These are phyloP conservation scores for Dendrolimus pini DNA, from an alignment of 2,888 invertebrate genomes.

Conservation along the genomic window DNA sequence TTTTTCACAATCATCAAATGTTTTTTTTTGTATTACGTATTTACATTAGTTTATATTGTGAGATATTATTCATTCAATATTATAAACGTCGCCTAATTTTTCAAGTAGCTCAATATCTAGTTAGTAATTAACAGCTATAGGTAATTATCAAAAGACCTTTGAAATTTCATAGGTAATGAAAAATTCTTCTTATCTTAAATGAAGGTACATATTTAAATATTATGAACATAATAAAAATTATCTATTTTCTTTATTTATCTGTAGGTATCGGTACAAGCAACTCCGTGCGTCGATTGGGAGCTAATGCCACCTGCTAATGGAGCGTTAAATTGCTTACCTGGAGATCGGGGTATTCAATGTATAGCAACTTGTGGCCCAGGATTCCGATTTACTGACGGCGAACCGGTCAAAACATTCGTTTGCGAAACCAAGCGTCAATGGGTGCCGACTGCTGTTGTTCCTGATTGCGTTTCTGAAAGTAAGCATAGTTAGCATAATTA, in stretches of 20 bases:
- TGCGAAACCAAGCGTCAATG: conserved; percentile 89
- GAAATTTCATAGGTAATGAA: too few species aligned
- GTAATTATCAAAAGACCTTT: too few species aligned
- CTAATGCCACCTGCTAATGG: conserved; percentile 92
- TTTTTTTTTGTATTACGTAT: too few species aligned
- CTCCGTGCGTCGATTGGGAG: conserved; percentile 97
- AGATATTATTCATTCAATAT: too few species aligned
- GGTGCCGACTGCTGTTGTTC: conserved; percentile 92
- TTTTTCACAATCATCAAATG: too few species aligned
- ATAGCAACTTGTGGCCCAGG: conserved; percentile 93
- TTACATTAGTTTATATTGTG: too few species aligned
- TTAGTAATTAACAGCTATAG: too few species aligned
- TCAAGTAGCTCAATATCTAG: too few species aligned
- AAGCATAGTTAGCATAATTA: conserved; percentile 23
- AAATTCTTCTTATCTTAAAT: too few species aligned
- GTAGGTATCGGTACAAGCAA: conserved; percentile 91
- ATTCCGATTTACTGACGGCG: conserved; percentile 93
- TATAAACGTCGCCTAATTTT: too few species aligned
- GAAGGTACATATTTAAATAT: too few species aligned
- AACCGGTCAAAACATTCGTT: conserved; percentile 89
- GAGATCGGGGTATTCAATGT: conserved; percentile 89
- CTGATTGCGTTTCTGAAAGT: conserved; percentile 97
- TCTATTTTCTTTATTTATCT: conserved; percentile 4
- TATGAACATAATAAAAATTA: too few species aligned
- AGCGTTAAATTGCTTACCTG: conserved; percentile 89